phyloP scores from a whole-genome alignment of 2,113 vertebrate species.

The Crypturellus undulatus region DNA sequence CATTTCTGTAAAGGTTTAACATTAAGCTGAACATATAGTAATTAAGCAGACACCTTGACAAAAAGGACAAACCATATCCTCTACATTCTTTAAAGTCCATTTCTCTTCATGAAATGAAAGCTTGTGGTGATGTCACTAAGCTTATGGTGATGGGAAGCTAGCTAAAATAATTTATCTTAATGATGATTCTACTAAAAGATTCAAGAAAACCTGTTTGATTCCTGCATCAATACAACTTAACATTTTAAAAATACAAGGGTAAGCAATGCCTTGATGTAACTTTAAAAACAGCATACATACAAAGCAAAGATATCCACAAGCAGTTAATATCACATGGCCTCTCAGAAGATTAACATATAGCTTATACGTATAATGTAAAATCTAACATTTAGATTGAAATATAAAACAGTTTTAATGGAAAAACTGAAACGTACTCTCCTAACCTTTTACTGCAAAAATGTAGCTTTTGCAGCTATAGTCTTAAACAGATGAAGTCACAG shows the following conservation, averaged over 20 bases:
- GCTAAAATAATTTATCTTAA: not conserved
- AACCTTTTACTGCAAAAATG: not conserved
- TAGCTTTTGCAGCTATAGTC: not conserved
- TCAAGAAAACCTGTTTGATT: not conserved
- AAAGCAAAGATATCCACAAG: not conserved
- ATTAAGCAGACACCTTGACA: not conserved
- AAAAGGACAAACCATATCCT: not conserved
- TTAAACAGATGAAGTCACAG: not conserved
- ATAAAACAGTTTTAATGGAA: not conserved
- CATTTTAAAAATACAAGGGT: too few relatives aligned
- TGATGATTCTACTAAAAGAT: not conserved
- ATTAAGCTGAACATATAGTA: not conserved
- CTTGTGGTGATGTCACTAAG: not conserved
- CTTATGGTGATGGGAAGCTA: not conserved
- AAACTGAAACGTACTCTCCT: not conserved
- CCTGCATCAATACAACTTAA: too few relatives aligned
- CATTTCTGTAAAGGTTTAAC: not conserved
- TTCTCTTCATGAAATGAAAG: not conserved
- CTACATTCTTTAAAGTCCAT: not conserved
- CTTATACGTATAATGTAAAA: too few relatives aligned
- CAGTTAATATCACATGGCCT: not conserved
- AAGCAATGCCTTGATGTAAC: too few relatives aligned
- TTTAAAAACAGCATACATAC: too few relatives aligned
- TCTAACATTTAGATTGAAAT: not conserved
- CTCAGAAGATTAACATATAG: not conserved